A percentile compares a stretch with the other conserved stretches of the same genome.
Evolutionary conservation across 1,140 invertebrate genomes (phyloP).

Genomic region (Eurosta solidaginis): DNA sequence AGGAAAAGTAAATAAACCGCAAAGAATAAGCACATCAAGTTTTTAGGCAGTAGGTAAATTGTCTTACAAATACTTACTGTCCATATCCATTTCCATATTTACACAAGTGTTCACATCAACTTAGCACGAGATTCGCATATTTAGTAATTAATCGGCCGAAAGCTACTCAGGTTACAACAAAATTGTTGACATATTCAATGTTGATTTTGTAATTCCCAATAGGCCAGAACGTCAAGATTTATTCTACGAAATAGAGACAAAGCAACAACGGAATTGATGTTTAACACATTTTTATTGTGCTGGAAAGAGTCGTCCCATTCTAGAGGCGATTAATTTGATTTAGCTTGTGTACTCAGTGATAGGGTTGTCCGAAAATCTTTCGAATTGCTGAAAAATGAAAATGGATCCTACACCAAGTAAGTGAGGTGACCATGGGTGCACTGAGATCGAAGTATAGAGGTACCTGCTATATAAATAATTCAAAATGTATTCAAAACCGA

Average conservation of each 20-base stretch:
- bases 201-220: constrained; percentile 12
- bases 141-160: not conserved
- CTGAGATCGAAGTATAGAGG: no score
- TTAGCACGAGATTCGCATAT: not conserved
- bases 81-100: constrained; percentile 47
- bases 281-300: not conserved
- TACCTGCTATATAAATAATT: no score
- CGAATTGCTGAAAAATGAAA: no score
- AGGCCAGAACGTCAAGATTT: not conserved
- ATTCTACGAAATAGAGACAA: not conserved
- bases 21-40: not conserved
- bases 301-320: not conserved
- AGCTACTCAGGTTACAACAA: constrained; percentile 3
- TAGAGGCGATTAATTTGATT: no score
- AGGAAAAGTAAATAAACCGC: not conserved
- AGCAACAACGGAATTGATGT: not conserved
- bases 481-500: no score
- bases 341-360: no score
- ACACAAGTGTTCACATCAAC: constrained; percentile 48
- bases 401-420: no score
- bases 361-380: no score
- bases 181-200: not conserved
- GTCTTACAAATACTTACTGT: not conserved
- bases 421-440: no score
- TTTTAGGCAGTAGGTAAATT: not conserved